phyloP scores from a whole-genome alignment of 2,113 vertebrate genomes.

The Microtus ochrogaster region DNA sequence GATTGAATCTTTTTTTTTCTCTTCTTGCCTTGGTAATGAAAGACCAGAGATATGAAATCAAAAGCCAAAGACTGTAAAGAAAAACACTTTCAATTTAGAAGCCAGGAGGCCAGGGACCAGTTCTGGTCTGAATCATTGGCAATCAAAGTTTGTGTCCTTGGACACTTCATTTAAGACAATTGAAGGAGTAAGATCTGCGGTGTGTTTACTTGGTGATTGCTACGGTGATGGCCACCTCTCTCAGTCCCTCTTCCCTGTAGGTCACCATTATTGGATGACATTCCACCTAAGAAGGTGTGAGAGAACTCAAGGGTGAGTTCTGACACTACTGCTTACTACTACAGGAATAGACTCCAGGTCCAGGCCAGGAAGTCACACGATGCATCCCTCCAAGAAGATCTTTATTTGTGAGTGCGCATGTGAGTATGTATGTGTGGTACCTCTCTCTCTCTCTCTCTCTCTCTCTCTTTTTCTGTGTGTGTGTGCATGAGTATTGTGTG shows the following conservation, averaged over 20 bases:
- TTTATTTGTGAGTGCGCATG: not conserved
- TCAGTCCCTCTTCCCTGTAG: not conserved
- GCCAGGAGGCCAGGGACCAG: conserved; percentile 22
- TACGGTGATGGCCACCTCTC: conserved; percentile 14
- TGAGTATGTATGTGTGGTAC: not conserved
- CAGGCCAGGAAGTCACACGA: not conserved
- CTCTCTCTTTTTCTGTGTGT: not conserved
- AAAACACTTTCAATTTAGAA: conserved; percentile 57
- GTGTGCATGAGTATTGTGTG: not conserved
- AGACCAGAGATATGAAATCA: conserved; percentile 53
- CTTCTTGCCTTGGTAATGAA: conserved; percentile 24
- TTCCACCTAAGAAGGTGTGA: not conserved
- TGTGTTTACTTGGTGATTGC: conserved; percentile 19
- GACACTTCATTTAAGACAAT: conserved; percentile 9
- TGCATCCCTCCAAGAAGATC: not conserved
- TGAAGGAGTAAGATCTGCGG: conserved; percentile 24
- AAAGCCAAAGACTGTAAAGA: conserved; percentile 35
- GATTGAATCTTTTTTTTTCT: not conserved
- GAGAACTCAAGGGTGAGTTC: conserved; percentile 24
- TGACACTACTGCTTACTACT: not conserved
- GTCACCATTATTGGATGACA: conserved; percentile 29
- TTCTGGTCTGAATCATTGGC: conserved; percentile 43
- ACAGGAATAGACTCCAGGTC: not conserved
- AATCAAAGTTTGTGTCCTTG: conserved; percentile 39
- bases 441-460: not conserved